Percentiles rank a stretch among this genome's conserved stretches.
These are phyloP conservation scores for Elysia chlorotica DNA, from an alignment of 1,140 invertebrate genomes.

Conservation along the genomic window DNA sequence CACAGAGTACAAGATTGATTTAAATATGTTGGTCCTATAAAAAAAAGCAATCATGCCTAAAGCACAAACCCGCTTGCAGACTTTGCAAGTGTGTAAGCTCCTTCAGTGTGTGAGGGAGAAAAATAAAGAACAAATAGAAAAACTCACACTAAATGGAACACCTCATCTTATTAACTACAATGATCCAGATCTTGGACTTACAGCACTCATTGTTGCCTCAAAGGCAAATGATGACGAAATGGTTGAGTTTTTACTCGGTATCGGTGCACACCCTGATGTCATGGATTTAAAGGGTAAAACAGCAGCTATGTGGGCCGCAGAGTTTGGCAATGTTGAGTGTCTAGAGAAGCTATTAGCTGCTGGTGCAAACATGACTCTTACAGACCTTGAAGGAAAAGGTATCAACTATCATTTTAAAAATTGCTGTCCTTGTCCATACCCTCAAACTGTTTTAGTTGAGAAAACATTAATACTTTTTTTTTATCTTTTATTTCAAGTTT, in stretches of 20 bases:
- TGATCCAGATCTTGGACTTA: constrained; percentile 56
- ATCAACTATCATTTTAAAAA: too few species aligned
- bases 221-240: constrained; percentile 59
- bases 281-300: constrained; percentile 59
- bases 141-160: constrained; percentile 56
- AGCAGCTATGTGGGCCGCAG: constrained; percentile 60
- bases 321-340: constrained; percentile 61
- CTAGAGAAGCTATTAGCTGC: constrained; percentile 54
- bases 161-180: constrained; percentile 62
- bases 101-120: constrained; percentile 59
- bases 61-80: constrained; percentile 53
- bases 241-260: constrained; percentile 55
- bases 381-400: constrained; percentile 62
- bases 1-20: background rate
- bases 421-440: too few species aligned
- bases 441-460: too few species aligned
- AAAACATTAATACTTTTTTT: too few species aligned
- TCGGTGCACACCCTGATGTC: constrained; percentile 62
- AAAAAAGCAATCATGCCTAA: constrained; percentile 50
- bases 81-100: constrained; percentile 61
- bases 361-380: constrained; percentile 57
- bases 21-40: background rate
- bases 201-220: constrained; percentile 56
- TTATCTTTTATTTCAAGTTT: too few species aligned
- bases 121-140: constrained; percentile 56